Evolutionary conservation across 2,797 vertebrate species (phyloP).

Genomic region (Pseudomugil gertrudae): DNA sequence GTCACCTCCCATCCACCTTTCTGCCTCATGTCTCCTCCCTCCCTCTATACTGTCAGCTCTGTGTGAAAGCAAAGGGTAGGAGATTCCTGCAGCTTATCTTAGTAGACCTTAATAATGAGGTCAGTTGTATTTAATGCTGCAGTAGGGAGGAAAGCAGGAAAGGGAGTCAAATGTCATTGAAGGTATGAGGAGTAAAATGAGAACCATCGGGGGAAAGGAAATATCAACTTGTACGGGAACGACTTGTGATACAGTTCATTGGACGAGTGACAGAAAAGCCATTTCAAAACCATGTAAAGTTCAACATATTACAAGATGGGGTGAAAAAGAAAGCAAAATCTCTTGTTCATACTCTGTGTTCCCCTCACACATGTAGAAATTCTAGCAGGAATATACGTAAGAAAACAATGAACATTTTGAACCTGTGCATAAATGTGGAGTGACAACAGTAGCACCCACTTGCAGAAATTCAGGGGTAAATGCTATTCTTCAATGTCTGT

Average conservation of each 20-base stretch:
- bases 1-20: conserved; percentile 56
- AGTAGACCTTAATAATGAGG: conserved; percentile 65
- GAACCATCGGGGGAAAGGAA: conserved; percentile 27
- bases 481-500: conserved; percentile 34
- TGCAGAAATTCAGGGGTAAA: conserved; percentile 48
- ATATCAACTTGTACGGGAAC: conserved; percentile 13
- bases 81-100: conserved; percentile 74
- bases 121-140: conserved; percentile 48
- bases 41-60: conserved; percentile 50
- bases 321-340: neutral
- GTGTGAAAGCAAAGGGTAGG: conserved; percentile 74
- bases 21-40: conserved; percentile 53
- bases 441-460: conserved; percentile 48
- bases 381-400: conserved; percentile 15
- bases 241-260: conserved; percentile 18
- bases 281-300: neutral
- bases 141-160: conserved; percentile 18
- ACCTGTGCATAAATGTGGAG: conserved; percentile 29
- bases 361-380: conserved; percentile 5
- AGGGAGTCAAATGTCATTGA: conserved; percentile 70
- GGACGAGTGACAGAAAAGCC: neutral
- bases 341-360: neutral
- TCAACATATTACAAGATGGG: neutral
- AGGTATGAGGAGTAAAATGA: conserved; percentile 46
- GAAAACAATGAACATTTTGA: conserved; percentile 13